Conservation (phyloP, 2,113 vertebrate species). For the Lepus europaeus region DNA sequence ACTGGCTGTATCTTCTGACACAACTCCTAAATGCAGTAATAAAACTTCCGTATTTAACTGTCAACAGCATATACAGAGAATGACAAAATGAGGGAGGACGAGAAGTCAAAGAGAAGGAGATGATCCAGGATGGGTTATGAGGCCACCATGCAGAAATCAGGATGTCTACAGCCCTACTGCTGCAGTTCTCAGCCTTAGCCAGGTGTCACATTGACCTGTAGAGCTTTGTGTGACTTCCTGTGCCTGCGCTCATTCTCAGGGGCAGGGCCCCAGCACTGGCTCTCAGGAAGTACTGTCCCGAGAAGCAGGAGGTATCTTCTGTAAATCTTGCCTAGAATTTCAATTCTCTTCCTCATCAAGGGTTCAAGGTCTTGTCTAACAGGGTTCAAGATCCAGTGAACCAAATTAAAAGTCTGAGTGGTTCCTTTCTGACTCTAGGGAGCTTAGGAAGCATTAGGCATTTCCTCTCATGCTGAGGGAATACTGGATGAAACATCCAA, state of each 20-base stretch:
- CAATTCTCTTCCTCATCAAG: background rate
- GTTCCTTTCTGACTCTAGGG: background rate
- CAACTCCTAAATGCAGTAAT: background rate
- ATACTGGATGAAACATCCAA: background rate
- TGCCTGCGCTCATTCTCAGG: background rate
- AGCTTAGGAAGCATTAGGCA: background rate
- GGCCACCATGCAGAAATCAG: rapidly evolving
- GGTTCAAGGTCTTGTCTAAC: background rate
- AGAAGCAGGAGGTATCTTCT: background rate
- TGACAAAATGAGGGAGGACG: background rate
- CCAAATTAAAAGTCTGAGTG: background rate
- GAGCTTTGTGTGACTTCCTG: background rate
- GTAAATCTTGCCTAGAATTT: background rate
- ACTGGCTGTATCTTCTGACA: background rate
- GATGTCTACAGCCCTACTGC: background rate
- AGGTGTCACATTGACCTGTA: background rate
- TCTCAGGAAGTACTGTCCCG: background rate
- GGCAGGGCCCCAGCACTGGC: background rate
- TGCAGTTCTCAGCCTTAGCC: background rate
- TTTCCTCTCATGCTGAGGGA: background rate
- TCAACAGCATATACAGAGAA: background rate
- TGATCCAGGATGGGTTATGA: rapidly evolving
- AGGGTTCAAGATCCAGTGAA: background rate
- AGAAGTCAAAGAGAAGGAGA: background rate
- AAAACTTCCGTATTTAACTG: background rate